Evolutionary conservation across 2,113 vertebrate species (phyloP).

Genomic region (Carlito syrichta): DNA sequence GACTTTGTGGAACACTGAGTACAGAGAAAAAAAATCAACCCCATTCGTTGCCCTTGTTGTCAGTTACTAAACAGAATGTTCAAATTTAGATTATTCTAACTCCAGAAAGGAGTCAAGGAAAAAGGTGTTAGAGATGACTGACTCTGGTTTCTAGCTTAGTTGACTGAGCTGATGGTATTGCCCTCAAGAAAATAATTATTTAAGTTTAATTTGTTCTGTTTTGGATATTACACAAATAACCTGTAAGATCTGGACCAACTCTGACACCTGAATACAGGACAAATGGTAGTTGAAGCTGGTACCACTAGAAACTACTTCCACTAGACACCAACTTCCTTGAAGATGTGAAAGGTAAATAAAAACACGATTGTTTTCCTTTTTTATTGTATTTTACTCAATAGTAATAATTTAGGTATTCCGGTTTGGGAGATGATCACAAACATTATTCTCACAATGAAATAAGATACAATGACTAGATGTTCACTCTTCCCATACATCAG

Average conservation of each 20-base stretch:
- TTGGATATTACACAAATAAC: not conserved
- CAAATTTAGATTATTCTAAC: not conserved
- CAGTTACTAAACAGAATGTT: not conserved
- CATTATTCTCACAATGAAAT: not conserved
- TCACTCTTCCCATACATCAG: not conserved
- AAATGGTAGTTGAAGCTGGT: not conserved
- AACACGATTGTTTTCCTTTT: not conserved
- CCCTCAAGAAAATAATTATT: not conserved
- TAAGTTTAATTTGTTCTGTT: not conserved
- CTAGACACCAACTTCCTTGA: no score
- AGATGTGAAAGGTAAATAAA: not conserved
- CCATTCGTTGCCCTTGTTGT: not conserved
- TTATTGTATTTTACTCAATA: not conserved
- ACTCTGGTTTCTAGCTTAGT: not conserved
- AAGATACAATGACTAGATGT: not conserved
- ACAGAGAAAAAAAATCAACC: not conserved
- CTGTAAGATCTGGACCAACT: not conserved
- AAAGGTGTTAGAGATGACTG: not conserved
- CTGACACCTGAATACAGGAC: not conserved
- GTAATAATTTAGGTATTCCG: not conserved
- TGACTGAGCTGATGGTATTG: not conserved
- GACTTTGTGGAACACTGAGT: not conserved
- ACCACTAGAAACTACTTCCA: not conserved
- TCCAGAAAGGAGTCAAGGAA: not conserved
- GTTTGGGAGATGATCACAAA: not conserved